Evolutionary conservation across 2,888 invertebrate genomes (phyloP).

Genomic region (Malacosoma neustria): DNA sequence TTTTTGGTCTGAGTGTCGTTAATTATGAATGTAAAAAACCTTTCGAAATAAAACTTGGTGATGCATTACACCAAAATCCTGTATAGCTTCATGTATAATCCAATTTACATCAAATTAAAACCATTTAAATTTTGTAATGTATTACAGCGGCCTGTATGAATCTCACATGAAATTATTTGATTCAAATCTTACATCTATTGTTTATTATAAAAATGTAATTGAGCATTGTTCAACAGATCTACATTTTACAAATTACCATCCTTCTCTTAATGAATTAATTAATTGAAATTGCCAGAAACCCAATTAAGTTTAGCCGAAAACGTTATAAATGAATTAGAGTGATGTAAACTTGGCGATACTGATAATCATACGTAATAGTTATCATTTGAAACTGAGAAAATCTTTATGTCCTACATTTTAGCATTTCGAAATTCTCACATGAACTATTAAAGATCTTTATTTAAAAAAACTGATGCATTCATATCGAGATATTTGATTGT

Average conservation of each 20-base stretch:
- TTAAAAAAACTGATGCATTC: too few relatives aligned
- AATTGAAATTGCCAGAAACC: slow-evolving; percentile 2
- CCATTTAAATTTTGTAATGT: too few relatives aligned
- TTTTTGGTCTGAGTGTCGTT: background rate
- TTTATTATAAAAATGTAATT: slow-evolving; percentile 20
- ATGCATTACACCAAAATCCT: too few relatives aligned
- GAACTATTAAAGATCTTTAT: too few relatives aligned
- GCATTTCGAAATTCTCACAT: too few relatives aligned
- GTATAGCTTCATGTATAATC: too few relatives aligned
- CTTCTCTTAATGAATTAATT: slow-evolving; percentile 2
- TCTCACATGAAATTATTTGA: background rate
- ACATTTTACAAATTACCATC: slow-evolving; percentile 11
- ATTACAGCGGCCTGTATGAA: background rate
- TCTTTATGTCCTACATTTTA: too few relatives aligned
- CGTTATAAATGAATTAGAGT: background rate
- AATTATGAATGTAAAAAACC: slow-evolving; percentile 2
- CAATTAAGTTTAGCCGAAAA: background rate
- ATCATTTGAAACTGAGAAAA: too few relatives aligned
- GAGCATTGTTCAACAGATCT: slow-evolving; percentile 21
- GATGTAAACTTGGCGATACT: background rate
- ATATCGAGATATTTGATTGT: too few relatives aligned
- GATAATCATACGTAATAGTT: background rate
- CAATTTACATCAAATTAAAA: too few relatives aligned
- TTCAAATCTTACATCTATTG: background rate
- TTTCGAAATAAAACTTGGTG: too few relatives aligned